phyloP scores from a whole-genome alignment of 2,797 vertebrate genomes.

The Cynopterus sphinx region DNA sequence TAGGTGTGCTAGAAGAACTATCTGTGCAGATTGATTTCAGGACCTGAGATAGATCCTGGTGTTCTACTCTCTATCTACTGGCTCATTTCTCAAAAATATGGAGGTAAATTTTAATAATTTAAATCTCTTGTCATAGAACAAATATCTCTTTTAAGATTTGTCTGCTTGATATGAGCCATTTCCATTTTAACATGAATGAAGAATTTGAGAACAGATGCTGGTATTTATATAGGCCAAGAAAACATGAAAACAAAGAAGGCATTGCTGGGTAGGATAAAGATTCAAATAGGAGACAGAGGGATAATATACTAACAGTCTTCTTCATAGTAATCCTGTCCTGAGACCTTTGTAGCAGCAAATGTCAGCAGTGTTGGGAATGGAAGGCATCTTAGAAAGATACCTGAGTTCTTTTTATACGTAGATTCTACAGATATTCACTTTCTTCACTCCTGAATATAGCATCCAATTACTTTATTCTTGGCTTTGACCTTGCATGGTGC shows the following conservation, averaged over 20 bases:
- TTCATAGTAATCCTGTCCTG: not conserved
- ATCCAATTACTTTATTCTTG: not conserved
- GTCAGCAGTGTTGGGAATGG: not conserved
- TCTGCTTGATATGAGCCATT: not conserved
- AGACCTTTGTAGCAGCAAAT: not conserved
- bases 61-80: not conserved
- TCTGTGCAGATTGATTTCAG: not conserved
- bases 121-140: not conserved
- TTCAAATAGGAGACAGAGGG: not conserved
- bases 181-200: not conserved
- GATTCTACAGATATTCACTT: not conserved
- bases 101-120: not conserved
- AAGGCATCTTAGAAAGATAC: not conserved
- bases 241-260: not conserved
- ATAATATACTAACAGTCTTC: not conserved
- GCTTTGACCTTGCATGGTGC: not conserved
- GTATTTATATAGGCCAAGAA: not conserved
- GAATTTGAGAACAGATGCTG: not conserved
- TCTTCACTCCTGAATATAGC: not conserved
- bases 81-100: not conserved
- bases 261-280: not conserved
- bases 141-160: slow-evolving; percentile 23
- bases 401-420: not conserved
- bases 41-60: not conserved
- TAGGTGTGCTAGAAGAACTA: not conserved